Percentiles rank a stretch among this genome's conserved stretches.
These are phyloP conservation scores for Salvelinus sp. DNA, from an alignment of 2,113 vertebrate species.

Conservation along the genomic window DNA sequence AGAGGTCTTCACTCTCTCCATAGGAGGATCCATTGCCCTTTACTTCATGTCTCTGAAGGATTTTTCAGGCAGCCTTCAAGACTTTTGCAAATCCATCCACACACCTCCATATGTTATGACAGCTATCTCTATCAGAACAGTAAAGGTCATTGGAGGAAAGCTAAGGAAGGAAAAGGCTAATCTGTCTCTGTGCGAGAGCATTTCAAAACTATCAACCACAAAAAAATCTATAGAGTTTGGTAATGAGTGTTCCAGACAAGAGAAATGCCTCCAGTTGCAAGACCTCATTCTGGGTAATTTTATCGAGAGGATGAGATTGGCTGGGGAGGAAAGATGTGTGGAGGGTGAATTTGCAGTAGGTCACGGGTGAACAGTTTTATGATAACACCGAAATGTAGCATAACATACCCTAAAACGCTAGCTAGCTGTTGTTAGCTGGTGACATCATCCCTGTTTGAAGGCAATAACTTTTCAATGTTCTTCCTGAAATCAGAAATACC, in stretches of 20 bases:
- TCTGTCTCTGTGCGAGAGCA: constrained; percentile 53
- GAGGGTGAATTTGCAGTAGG: background rate
- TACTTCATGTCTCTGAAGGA: constrained; percentile 67
- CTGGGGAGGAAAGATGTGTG: background rate
- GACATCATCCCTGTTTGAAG: background rate
- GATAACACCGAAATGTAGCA: background rate
- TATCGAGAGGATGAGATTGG: background rate
- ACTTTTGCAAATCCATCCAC: constrained; percentile 63
- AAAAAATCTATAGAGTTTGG: constrained; percentile 55
- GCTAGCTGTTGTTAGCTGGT: background rate
- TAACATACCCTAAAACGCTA: background rate
- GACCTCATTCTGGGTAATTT: background rate
- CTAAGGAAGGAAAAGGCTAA: constrained; percentile 60
- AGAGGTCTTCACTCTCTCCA: constrained; percentile 52
- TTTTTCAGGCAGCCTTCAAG: constrained; percentile 64
- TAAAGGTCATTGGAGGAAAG: constrained; percentile 70
- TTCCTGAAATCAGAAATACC: background rate
- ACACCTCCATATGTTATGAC: constrained; percentile 44
- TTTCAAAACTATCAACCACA: constrained; percentile 59
- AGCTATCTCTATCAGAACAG: constrained; percentile 60
- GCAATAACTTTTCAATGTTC: background rate
- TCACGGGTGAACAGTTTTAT: background rate
- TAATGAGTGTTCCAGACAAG: constrained; percentile 54
- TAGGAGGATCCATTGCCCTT: constrained; percentile 63
- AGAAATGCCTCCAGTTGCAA: constrained; percentile 15